A percentile compares a stretch with the other conserved stretches of the same genome.
Conservation (phyloP, 2,113 vertebrate species). For the Epinephelus fuscoguttatus region DNA sequence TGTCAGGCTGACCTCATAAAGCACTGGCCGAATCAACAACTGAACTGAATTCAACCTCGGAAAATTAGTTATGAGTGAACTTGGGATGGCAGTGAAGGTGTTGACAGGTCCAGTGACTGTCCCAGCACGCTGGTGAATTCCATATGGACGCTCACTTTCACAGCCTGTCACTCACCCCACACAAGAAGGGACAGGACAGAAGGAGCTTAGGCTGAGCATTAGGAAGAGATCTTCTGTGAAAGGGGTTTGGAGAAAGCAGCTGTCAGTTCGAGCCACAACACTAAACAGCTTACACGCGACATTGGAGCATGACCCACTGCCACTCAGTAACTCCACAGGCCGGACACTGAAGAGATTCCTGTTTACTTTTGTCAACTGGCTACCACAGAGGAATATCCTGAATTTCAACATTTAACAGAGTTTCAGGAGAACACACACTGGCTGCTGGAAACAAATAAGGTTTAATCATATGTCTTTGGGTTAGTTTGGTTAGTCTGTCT, state of each 20-base stretch:
- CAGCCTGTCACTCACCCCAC: slow-evolving; percentile 13
- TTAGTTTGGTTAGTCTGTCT: neutral
- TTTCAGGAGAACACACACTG: neutral
- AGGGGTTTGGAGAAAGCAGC: slow-evolving; percentile 43
- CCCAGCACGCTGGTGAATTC: neutral
- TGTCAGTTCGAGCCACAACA: slow-evolving; percentile 41
- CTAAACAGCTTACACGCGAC: slow-evolving; percentile 49
- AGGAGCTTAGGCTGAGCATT: slow-evolving; percentile 66
- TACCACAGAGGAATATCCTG: neutral
- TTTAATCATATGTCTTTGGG: neutral
- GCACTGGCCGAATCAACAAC: neutral
- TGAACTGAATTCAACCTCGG: neutral
- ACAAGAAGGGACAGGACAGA: slow-evolving; percentile 49
- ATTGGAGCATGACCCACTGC: neutral
- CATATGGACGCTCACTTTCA: slow-evolving; percentile 42
- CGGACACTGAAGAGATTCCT: neutral
- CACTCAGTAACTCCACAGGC: neutral
- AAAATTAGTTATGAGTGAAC: slow-evolving; percentile 2
- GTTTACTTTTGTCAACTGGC: neutral
- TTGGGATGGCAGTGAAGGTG: neutral
- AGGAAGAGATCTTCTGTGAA: slow-evolving; percentile 53
- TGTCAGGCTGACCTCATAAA: neutral
- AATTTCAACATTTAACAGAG: neutral
- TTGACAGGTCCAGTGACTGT: neutral
- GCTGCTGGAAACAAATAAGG: neutral